Conservation (phyloP, 37 sponge, comb jelly and placozoan genomes). For the Diacarnus erythraeanus region DNA sequence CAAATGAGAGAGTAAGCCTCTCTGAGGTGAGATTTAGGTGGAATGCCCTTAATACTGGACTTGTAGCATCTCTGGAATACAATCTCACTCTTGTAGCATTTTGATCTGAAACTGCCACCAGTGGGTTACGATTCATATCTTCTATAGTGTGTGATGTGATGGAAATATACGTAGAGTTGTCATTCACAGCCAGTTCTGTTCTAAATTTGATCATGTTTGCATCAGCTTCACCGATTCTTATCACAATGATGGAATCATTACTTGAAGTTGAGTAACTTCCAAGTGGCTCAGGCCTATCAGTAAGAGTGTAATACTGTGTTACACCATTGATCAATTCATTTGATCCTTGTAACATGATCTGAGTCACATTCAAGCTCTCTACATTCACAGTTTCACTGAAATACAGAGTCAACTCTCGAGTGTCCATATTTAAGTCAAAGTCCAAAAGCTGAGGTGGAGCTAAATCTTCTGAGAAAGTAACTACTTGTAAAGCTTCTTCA, state of each 20-base stretch:
- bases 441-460: conserved; percentile 39
- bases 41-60: conserved; percentile 69
- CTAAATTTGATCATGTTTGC: conserved; percentile 77
- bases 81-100: conserved; percentile 51
- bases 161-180: conserved; percentile 51
- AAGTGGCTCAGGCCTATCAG: conserved; percentile 37
- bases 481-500: conserved; percentile 50
- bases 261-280: conserved; percentile 45
- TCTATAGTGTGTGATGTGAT: conserved; percentile 30
- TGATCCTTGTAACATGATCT: conserved; percentile 65
- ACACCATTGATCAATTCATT: not conserved
- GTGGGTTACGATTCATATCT: conserved; percentile 77
- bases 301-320: conserved; percentile 55
- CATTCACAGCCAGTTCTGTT: conserved; percentile 45
- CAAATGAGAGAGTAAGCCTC: conserved; percentile 70
- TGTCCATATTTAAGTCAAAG: conserved; percentile 67
- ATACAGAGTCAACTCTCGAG: conserved; percentile 48
- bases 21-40: conserved; percentile 77
- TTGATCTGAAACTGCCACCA: conserved; percentile 30
- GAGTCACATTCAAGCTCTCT: conserved; percentile 62
- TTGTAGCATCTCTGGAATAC: conserved; percentile 52
- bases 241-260: conserved; percentile 48
- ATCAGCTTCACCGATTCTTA: conserved; percentile 76
- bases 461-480: conserved; percentile 46
- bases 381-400: conserved; percentile 85